Conservation (phyloP, 1,140 invertebrate species). For the Uloborus diversus region DNA sequence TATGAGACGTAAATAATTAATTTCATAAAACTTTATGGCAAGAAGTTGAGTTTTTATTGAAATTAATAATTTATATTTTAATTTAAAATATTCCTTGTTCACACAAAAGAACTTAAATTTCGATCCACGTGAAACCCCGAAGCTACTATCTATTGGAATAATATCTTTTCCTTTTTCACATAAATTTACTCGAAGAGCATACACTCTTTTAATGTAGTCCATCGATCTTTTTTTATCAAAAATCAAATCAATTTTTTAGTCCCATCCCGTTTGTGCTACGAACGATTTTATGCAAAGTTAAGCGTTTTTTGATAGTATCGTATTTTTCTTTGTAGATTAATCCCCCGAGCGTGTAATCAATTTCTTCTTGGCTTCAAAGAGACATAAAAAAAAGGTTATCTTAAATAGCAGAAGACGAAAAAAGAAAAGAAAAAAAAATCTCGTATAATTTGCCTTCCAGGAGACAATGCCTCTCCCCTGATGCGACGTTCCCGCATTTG, state of each 20-base stretch:
- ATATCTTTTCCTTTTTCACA: too few relatives aligned
- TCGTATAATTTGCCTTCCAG: background rate
- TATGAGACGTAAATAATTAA: too few relatives aligned
- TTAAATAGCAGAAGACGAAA: too few relatives aligned
- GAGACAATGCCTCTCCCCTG: background rate
- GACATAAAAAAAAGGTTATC: background rate
- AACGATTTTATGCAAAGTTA: constrained; percentile 38
- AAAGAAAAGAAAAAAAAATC: background rate
- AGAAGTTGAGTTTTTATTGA: too few relatives aligned
- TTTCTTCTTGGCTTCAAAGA: background rate
- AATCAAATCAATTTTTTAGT: background rate
- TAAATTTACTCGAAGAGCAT: too few relatives aligned
- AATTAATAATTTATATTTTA: too few relatives aligned
- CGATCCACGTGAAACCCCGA: too few relatives aligned
- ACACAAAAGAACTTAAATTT: too few relatives aligned
- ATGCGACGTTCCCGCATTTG: too few relatives aligned
- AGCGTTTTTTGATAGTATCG: constrained; percentile 25
- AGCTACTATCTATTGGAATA: too few relatives aligned
- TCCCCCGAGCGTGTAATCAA: constrained; percentile 17
- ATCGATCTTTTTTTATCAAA: constrained; percentile 3
- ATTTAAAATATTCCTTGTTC: too few relatives aligned
- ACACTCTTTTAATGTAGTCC: background rate
- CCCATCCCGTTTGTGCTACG: background rate
- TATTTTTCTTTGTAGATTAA: background rate
- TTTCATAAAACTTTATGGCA: too few relatives aligned